Base-by-base conservation (phyloP, 1,140 invertebrate genomes). In the Eriocheir sinensis region DNA sequence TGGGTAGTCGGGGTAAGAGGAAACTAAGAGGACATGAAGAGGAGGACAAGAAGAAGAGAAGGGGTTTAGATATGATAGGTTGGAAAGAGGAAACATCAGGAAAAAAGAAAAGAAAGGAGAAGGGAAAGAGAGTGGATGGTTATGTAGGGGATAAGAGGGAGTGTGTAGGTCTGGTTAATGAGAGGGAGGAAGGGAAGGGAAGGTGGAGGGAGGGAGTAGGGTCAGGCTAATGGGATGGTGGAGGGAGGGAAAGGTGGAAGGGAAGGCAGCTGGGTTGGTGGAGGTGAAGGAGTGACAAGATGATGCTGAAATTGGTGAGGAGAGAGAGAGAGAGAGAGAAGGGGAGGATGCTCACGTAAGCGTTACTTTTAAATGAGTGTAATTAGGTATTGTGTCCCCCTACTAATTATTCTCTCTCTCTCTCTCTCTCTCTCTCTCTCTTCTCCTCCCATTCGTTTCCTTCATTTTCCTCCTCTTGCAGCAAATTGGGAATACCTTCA, bases 351-450 rank as follows among this genome's bases (percentile, higher is more conserved):
- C 9, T 0, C 27, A 72, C 4, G 60, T 12, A 6, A 72, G 21
- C n/a, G n/a, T n/a, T n/a, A n/a, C n/a, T n/a, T n/a, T n/a, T n/a
- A n/a, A n/a, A 72, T 72, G 2, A 3, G 48, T 1, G 21, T 53
- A 12, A 53, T 53, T 53, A 53, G 12, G n/a, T n/a, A n/a, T n/a
- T n/a, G n/a, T n/a, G n/a, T n/a, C n/a, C n/a, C n/a, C n/a, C n/a
- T n/a, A n/a, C n/a, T n/a, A n/a, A n/a, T n/a, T n/a, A n/a, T n/a
- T 90, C 89, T 44, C 89, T 90, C 89, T 90, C 89, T 44, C 89
- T 90, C 89, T 90, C 89, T 44, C 89, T 90, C 89, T 90, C 89
- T 44, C 89, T 90, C 89, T 90, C 89, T 44, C 89, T 90, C 89
- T 90, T 41, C 27, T 41, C 48, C 89, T 90, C 60, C n/a, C 60